Percentiles rank a stretch among this genome's conserved stretches.
Evolutionary conservation across 2,888 invertebrate species (phyloP).

Genomic region (Ophioninae sp.): DNA sequence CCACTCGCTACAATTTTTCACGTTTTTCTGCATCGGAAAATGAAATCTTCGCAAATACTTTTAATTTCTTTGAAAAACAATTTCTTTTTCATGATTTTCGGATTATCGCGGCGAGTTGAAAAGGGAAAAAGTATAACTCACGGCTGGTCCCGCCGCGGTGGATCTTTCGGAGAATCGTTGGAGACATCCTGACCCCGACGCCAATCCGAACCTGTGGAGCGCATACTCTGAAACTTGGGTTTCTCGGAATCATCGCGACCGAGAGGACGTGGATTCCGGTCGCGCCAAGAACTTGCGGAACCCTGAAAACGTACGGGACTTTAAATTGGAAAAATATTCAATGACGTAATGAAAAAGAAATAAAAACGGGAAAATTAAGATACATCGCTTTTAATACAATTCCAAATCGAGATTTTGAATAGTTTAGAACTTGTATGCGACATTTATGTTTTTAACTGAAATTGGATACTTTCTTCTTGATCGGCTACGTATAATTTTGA

Average conservation of each 20-base stretch:
- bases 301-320: slow-evolving; percentile 23
- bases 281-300: slow-evolving; percentile 68
- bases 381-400: background rate
- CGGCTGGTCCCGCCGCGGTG: slow-evolving; percentile 49
- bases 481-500: too few species aligned
- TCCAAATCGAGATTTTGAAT: background rate
- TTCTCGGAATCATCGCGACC: slow-evolving; percentile 55
- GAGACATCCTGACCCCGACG: slow-evolving; percentile 42
- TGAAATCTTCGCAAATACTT: too few species aligned
- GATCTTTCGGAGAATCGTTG: slow-evolving; percentile 46
- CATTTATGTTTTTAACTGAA: too few species aligned
- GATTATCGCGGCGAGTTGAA: too few species aligned
- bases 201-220: slow-evolving; percentile 42
- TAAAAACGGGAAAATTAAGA: background rate
- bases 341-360: background rate
- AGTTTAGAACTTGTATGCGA: background rate
- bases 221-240: slow-evolving; percentile 56
- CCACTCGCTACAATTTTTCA: too few species aligned
- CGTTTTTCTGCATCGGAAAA: too few species aligned
- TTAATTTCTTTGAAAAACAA: too few species aligned
- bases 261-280: slow-evolving; percentile 49
- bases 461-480: too few species aligned
- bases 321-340: background rate
- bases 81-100: too few species aligned
- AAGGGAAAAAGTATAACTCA: slow-evolving; percentile 26